A percentile compares a stretch with the other conserved stretches of the same genome.
These are phyloP conservation scores for Aphelocoma californica DNA, from an alignment of 2,797 vertebrate genomes.

Conservation along the genomic window DNA sequence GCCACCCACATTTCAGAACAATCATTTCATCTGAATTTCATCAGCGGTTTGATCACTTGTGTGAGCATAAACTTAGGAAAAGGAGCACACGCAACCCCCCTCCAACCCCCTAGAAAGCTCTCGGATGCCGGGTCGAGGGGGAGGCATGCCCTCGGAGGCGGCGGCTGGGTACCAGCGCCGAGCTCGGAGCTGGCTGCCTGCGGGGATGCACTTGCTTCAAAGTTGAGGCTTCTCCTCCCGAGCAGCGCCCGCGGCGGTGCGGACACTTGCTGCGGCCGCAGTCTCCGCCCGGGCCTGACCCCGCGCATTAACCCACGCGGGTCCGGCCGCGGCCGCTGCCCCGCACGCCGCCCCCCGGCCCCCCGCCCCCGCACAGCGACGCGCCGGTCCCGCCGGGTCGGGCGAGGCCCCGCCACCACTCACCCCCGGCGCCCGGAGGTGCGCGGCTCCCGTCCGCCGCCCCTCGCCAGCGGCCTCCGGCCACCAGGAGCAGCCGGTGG, in stretches of 20 bases:
- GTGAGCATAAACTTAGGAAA: not conserved
- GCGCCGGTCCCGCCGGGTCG: not conserved
- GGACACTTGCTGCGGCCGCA: not conserved
- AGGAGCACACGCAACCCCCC: not conserved
- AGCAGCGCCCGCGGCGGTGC: not conserved
- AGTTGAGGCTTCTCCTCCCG: not conserved
- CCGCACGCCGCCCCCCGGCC: not conserved
- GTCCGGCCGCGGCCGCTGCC: not conserved
- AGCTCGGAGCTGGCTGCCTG: not conserved
- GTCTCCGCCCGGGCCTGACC: not conserved
- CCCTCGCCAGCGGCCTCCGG: not conserved
- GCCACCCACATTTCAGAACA: not conserved
- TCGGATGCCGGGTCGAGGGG: too few relatives aligned
- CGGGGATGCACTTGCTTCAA: constrained; percentile 39
- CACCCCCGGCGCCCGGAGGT: not conserved
- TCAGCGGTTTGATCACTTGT: not conserved
- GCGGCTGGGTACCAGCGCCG: not conserved
- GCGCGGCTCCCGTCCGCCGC: not conserved
- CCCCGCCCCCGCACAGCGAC: not conserved
- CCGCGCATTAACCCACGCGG: not conserved
- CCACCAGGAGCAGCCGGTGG: not conserved
- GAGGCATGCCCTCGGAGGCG: not conserved
- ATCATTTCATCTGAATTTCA: not conserved
- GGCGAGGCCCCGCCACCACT: not conserved
- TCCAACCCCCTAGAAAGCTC: not conserved